These are phyloP conservation scores for Progne subis DNA, from an alignment of 2,113 vertebrate genomes.

Conservation along the genomic window DNA sequence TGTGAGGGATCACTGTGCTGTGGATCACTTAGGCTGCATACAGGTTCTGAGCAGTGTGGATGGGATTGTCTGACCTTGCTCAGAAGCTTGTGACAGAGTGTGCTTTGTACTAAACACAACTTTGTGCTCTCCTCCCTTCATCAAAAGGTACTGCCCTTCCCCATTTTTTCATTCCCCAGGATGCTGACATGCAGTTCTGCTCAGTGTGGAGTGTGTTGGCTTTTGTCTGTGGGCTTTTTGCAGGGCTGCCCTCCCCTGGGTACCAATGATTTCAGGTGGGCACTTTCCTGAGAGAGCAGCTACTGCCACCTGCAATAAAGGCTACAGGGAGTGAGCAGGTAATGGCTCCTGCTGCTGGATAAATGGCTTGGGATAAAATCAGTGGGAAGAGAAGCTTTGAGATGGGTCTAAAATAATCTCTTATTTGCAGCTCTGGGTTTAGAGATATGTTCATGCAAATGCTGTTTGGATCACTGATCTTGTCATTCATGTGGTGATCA, in stretches of 20 bases:
- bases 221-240: background rate
- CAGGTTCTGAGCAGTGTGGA: background rate
- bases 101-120: background rate
- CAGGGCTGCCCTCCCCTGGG: background rate
- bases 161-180: accelerated
- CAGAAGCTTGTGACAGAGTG: background rate
- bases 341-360: background rate
- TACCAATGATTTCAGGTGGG: background rate
- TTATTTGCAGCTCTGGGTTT: background rate
- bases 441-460: background rate
- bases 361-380: background rate
- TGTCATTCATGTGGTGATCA: background rate
- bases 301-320: background rate
- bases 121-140: background rate
- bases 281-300: background rate
- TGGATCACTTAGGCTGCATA: background rate
- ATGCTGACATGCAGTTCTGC: background rate
- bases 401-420: background rate
- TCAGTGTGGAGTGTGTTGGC: background rate
- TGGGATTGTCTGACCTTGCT: background rate
- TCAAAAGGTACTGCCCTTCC: background rate
- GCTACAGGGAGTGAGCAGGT: background rate
- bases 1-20: background rate
- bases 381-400: background rate
- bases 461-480: background rate